Conservation (phyloP, 2,113 vertebrate species). For the Rhinoderma darwinii region DNA sequence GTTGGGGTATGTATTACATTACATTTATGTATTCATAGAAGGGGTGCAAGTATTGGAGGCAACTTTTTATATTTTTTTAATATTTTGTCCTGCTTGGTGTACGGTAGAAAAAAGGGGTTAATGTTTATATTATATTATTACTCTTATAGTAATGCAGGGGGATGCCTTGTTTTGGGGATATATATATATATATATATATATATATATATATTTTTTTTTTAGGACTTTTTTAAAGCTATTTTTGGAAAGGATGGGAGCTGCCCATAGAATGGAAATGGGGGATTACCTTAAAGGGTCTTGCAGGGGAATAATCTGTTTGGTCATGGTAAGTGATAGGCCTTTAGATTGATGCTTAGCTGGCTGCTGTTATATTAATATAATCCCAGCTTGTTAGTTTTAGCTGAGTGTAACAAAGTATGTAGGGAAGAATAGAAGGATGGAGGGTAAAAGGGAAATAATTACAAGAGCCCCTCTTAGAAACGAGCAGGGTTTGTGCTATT, state of each 20-base stretch:
- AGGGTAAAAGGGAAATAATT: conserved; percentile 51
- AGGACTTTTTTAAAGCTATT: not conserved
- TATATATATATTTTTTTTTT: not conserved
- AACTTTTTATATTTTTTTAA: too few relatives aligned
- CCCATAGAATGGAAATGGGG: not conserved
- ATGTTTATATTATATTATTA: not conserved
- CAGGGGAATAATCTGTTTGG: conserved; percentile 39
- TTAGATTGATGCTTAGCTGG: conserved; percentile 36
- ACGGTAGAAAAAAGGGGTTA: not conserved
- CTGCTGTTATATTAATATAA: conserved; percentile 44
- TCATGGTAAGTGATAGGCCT: conserved; percentile 43
- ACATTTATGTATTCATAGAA: too few relatives aligned
- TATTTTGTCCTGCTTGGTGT: not conserved
- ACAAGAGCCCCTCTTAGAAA: conserved; percentile 36
- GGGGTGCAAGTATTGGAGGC: too few relatives aligned
- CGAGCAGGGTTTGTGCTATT: conserved; percentile 34
- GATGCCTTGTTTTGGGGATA: not conserved
- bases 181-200: not conserved
- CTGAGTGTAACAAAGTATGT: conserved; percentile 51
- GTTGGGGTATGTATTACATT: too few relatives aligned
- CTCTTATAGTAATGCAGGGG: not conserved
- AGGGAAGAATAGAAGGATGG: conserved; percentile 37
- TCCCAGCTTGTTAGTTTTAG: conserved; percentile 37
- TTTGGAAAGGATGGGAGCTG: not conserved
- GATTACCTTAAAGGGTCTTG: not conserved